A percentile compares a stretch with the other conserved stretches of the same genome.
phyloP scores from a whole-genome alignment of 2,888 invertebrate genomes.

The Orthosia incerta region DNA sequence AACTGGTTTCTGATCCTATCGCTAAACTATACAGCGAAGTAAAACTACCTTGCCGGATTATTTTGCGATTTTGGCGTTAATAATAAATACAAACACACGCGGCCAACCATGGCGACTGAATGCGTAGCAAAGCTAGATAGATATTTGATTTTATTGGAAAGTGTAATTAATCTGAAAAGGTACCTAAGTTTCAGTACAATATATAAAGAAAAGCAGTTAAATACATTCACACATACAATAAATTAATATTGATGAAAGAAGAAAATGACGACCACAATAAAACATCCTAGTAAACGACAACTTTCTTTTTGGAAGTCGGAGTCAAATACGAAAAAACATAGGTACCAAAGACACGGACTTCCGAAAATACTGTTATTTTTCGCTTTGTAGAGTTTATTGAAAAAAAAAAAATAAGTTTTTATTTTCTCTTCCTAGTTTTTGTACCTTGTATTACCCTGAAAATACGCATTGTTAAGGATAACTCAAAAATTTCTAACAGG shows the following conservation, averaged over 20 bases:
- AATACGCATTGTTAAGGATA: too few species aligned
- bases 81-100: not conserved
- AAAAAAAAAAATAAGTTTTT: too few species aligned
- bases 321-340: too few species aligned
- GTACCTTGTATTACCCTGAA: too few species aligned
- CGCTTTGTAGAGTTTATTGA: too few species aligned
- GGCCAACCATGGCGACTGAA: not conserved
- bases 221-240: not conserved
- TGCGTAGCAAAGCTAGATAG: not conserved
- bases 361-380: too few species aligned
- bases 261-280: not conserved
- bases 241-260: not conserved
- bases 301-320: too few species aligned
- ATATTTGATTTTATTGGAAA: not conserved
- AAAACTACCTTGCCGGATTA: not conserved
- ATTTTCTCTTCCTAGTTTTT: too few species aligned
- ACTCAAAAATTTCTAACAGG: too few species aligned
- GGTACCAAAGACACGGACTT: too few species aligned
- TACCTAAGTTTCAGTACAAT: not conserved
- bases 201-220: not conserved
- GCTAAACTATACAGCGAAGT: constrained; percentile 2
- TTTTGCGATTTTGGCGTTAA: not conserved
- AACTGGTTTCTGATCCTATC: not conserved
- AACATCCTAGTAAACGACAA: not conserved
- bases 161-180: not conserved